Percentiles rank a stretch among this genome's conserved stretches.
These are phyloP conservation scores for Lochmaea capreae DNA, from an alignment of 2,888 invertebrate genomes.

Conservation along the genomic window DNA sequence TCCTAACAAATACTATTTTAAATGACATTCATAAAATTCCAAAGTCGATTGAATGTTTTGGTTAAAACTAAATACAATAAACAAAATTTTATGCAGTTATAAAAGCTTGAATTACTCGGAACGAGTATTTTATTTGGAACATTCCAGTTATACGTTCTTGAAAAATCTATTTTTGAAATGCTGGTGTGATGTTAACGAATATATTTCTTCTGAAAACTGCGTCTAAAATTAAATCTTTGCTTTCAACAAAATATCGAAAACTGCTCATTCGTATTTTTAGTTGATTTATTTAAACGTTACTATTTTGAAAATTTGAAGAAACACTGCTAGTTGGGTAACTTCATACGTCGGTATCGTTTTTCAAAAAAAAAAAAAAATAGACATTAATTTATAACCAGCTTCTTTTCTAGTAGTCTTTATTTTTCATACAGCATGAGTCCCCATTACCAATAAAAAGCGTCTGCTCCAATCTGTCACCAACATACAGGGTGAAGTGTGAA, in stretches of 20 bases:
- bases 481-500: too few species aligned
- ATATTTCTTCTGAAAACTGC: slow-evolving; percentile 33
- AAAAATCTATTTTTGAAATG: slow-evolving; percentile 34
- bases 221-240: slow-evolving; percentile 36
- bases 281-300: slow-evolving; percentile 25
- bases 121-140: slow-evolving; percentile 14
- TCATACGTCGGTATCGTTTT: too few species aligned
- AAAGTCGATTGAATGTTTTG: not conserved
- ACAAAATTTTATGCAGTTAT: slow-evolving; percentile 5
- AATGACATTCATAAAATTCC: not conserved
- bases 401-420: too few species aligned
- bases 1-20: too few species aligned
- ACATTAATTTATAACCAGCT: too few species aligned
- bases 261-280: slow-evolving; percentile 43
- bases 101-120: not conserved
- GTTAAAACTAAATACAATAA: slow-evolving; percentile 11
- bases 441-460: too few species aligned
- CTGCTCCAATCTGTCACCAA: too few species aligned
- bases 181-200: slow-evolving; percentile 22
- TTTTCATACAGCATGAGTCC: too few species aligned
- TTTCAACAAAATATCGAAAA: slow-evolving; percentile 45
- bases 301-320: slow-evolving; percentile 3
- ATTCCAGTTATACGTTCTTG: slow-evolving; percentile 26
- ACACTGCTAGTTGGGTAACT: too few species aligned
- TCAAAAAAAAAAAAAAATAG: too few species aligned